Evolutionary conservation across 2,888 invertebrate species (phyloP).

Genomic region (Luperina testacea): DNA sequence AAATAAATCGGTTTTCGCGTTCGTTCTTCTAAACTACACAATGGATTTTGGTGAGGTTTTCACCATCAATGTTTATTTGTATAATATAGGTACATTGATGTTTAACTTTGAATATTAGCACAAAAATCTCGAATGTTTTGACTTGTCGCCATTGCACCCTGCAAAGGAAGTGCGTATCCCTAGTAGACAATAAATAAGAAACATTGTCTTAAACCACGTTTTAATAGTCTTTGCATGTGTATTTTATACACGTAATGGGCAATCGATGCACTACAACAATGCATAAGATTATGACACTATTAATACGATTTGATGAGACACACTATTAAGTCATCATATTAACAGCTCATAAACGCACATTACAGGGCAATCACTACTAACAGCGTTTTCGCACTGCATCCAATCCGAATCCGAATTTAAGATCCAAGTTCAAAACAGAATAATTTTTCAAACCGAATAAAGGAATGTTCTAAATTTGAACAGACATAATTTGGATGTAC

Average conservation of each 20-base stretch:
- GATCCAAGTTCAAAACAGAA: background rate
- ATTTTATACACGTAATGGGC: background rate
- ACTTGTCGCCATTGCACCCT: background rate
- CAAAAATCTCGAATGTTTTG: background rate
- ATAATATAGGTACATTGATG: too few relatives aligned
- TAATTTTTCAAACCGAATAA: too few relatives aligned
- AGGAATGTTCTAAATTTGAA: background rate
- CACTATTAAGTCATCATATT: background rate
- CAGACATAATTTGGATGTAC: background rate
- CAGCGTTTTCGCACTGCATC: too few relatives aligned
- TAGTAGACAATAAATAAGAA: background rate
- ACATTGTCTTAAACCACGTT: background rate
- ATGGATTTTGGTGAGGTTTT: too few relatives aligned
- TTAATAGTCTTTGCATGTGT: background rate
- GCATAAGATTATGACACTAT: constrained; percentile 8
- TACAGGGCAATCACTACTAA: background rate
- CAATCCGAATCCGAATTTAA: background rate
- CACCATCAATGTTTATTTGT: background rate
- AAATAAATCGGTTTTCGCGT: background rate
- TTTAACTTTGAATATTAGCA: background rate
- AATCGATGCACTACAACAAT: background rate
- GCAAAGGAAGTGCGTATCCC: background rate
- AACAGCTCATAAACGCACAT: background rate
- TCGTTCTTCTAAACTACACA: background rate
- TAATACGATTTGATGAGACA: background rate